Conservation (phyloP, 1,140 invertebrate genomes). For the Lepidurus couesii region DNA sequence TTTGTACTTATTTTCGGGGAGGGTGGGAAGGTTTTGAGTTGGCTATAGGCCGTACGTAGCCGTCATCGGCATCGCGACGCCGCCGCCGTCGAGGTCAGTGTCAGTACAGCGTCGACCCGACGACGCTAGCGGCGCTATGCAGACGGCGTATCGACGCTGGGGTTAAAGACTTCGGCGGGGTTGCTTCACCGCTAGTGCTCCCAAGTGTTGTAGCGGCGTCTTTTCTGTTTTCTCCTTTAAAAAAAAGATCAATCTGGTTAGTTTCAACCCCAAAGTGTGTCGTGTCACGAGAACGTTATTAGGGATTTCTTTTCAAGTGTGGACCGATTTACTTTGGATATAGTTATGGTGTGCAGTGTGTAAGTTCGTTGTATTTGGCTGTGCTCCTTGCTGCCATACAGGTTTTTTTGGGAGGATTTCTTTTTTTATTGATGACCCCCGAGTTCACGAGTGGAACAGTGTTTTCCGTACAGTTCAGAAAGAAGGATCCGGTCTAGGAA, state of each 20-base stretch:
- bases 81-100: conserved; percentile 6
- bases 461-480: background rate
- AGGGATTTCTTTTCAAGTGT: conserved; percentile 11
- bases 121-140: conserved; percentile 5
- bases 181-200: background rate
- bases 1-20: background rate
- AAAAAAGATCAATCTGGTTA: background rate
- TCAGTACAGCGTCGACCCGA: conserved; percentile 2
- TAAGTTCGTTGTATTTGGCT: background rate
- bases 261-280: background rate
- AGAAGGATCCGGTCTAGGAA: background rate
- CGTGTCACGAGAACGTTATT: conserved; percentile 7
- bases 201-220: background rate
- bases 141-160: conserved; percentile 2
- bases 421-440: background rate
- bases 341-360: background rate
- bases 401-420: too few relatives aligned
- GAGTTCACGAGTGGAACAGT: background rate
- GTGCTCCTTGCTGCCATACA: too few relatives aligned
- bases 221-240: background rate
- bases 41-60: background rate
- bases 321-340: background rate
- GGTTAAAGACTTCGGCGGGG: background rate
- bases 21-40: background rate
- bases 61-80: conserved; percentile 13